Conservation (phyloP, 2,888 invertebrate genomes). For the Acronicta alni region DNA sequence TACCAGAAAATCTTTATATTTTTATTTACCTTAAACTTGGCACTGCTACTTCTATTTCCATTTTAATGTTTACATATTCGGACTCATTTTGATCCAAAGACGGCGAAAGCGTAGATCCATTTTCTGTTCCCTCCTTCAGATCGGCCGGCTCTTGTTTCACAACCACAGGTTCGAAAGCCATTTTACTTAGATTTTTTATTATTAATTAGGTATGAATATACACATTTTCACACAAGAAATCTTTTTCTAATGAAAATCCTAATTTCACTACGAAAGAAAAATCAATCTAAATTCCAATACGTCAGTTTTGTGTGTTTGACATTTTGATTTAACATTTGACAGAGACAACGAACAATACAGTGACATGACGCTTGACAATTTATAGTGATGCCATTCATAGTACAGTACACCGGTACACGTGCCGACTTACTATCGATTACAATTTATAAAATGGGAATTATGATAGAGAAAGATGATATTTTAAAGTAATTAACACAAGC, state of each 20-base stretch:
- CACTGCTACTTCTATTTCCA: conserved; percentile 15
- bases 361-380: too few species aligned
- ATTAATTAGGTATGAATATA: not conserved
- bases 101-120: not conserved
- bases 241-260: not conserved
- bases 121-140: conserved; percentile 5
- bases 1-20: not conserved
- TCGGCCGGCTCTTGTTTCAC: conserved; percentile 44
- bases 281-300: too few species aligned
- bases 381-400: too few species aligned
- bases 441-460: too few species aligned
- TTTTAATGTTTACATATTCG: conserved; percentile 24
- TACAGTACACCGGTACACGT: too few species aligned
- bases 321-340: too few species aligned
- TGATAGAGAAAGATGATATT: too few species aligned
- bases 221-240: not conserved
- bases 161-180: conserved; percentile 32
- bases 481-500: too few species aligned
- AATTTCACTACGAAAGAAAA: too few species aligned
- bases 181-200: conserved; percentile 1
- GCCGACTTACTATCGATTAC: too few species aligned
- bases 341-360: too few species aligned
- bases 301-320: too few species aligned
- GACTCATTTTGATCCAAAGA: conserved; percentile 3
- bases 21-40: conserved; percentile 37